Percentiles rank a stretch among this genome's conserved stretches.
phyloP scores from a whole-genome alignment of 2,113 vertebrate genomes.

The Isurus oxyrinchus region DNA sequence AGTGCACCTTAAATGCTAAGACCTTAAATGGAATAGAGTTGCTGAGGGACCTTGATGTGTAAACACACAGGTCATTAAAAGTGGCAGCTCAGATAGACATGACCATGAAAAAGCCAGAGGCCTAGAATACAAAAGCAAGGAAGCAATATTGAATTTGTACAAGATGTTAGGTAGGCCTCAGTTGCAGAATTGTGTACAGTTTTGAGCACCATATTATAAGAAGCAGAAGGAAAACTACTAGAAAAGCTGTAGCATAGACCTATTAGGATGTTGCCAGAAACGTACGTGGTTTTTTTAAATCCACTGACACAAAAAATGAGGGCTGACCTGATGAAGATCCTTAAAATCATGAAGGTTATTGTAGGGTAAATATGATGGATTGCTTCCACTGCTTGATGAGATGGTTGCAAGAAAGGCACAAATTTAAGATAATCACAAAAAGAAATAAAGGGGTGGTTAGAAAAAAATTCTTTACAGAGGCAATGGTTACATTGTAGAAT shows the following conservation, averaged over 20 bases:
- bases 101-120: neutral
- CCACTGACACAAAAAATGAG: neutral
- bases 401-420: neutral
- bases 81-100: neutral
- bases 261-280: neutral
- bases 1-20: neutral
- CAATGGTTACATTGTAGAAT: neutral
- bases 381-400: neutral
- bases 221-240: neutral
- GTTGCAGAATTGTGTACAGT: neutral
- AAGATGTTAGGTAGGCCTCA: neutral
- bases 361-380: neutral
- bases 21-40: neutral
- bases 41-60: neutral
- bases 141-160: neutral
- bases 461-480: neutral
- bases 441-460: neutral
- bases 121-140: neutral
- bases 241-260: neutral
- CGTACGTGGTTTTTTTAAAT: neutral
- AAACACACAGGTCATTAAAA: neutral
- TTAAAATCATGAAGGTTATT: neutral
- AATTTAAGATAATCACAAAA: neutral
- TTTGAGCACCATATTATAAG: neutral
- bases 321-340: neutral